phyloP scores from a whole-genome alignment of 2,113 vertebrate genomes.

The Pipra filicauda region DNA sequence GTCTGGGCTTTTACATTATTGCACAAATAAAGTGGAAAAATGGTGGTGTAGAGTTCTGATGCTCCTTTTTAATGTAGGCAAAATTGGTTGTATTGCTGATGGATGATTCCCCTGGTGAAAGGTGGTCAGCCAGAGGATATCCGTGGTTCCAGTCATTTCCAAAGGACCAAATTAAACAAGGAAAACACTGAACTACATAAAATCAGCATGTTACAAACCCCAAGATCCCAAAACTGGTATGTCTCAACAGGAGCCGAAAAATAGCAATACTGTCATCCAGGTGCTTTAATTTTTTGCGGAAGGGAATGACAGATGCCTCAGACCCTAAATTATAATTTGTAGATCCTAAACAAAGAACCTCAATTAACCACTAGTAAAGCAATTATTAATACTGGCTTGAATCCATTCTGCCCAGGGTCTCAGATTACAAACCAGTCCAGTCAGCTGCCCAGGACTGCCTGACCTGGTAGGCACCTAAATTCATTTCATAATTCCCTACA shows the following conservation, averaged over 20 bases:
- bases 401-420: constrained; percentile 40
- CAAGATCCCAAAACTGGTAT: background rate
- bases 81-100: accelerated
- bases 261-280: background rate
- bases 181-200: accelerated
- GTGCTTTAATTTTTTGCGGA: background rate
- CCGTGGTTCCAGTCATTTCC: background rate
- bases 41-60: background rate
- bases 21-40: background rate
- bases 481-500: background rate
- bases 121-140: background rate
- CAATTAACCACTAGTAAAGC: constrained; percentile 31
- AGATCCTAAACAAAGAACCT: constrained; percentile 40
- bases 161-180: background rate
- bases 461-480: background rate
- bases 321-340: background rate
- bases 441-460: background rate
- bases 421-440: background rate
- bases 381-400: constrained; percentile 52
- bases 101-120: background rate
- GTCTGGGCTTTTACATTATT: background rate
- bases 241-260: background rate
- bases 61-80: background rate
- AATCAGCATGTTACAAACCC: background rate
- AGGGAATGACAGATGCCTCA: constrained; percentile 31